Percentiles rank a stretch among this genome's conserved stretches.
These are phyloP conservation scores for Uropetala carovei DNA, from an alignment of 2,888 invertebrate genomes.

Conservation along the genomic window DNA sequence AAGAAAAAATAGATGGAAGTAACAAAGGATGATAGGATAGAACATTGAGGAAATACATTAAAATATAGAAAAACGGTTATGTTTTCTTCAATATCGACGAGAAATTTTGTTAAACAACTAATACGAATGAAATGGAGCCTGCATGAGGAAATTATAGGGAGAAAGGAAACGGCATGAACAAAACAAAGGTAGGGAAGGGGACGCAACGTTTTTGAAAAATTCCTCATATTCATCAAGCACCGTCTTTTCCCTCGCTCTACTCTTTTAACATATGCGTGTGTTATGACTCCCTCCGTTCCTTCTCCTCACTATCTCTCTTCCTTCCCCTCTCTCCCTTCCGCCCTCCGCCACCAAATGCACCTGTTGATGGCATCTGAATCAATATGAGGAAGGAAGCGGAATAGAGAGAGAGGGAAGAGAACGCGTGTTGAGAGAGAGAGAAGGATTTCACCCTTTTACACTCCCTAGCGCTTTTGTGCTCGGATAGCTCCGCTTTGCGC, in stretches of 20 bases:
- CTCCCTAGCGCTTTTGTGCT: constrained; percentile 11
- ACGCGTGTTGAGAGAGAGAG: neutral
- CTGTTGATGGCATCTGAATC: constrained; percentile 59
- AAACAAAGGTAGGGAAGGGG: no score
- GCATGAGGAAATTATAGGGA: no score
- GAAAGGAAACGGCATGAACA: no score
- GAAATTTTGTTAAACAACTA: no score
- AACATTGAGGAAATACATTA: no score
- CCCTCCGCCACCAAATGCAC: neutral
- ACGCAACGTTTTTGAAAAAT: no score
- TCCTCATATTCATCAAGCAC: no score
- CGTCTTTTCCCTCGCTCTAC: neutral
- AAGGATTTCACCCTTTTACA: neutral
- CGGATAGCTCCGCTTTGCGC: constrained; percentile 38
- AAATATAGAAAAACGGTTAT: no score
- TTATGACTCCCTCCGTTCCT: neutral
- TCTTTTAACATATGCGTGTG: neutral
- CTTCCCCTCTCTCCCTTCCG: neutral
- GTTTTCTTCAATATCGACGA: no score
- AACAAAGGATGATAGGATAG: no score
- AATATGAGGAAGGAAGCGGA: neutral
- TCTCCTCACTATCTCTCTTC: neutral
- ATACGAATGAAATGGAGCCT: no score
- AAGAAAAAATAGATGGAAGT: no score
- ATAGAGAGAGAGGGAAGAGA: neutral